These are phyloP conservation scores for Morpho helenor DNA, from an alignment of 2,888 invertebrate species.

Conservation along the genomic window DNA sequence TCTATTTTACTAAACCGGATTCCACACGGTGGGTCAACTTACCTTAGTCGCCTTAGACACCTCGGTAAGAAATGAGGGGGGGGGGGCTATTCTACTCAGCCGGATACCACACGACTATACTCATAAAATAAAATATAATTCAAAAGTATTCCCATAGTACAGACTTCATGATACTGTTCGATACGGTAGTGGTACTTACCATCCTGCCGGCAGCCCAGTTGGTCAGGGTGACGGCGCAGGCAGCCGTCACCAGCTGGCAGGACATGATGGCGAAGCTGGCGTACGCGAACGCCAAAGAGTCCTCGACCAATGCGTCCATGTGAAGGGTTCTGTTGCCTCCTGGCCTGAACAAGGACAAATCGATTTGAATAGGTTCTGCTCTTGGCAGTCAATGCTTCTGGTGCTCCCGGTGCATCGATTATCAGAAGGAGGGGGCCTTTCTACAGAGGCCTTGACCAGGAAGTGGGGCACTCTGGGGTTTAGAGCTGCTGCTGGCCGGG, in stretches of 20 bases:
- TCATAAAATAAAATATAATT: no score
- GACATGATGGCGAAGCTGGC: conserved; percentile 71
- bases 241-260: conserved; percentile 70
- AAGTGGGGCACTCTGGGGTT: no score
- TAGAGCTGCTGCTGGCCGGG: no score
- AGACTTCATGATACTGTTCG: no score
- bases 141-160: no score
- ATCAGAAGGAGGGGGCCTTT: neutral
- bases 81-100: no score
- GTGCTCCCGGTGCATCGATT: neutral
- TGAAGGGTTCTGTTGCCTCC: conserved; percentile 59
- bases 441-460: no score
- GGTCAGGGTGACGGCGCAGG: conserved; percentile 72
- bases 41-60: no score
- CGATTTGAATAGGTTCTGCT: neutral
- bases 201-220: conserved; percentile 76
- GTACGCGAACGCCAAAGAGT: conserved; percentile 72
- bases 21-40: no score
- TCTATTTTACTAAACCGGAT: no score
- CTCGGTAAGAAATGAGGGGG: no score
- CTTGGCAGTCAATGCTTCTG: neutral
- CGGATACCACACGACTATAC: no score
- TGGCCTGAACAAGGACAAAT: conserved; percentile 39
- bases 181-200: conserved; percentile 37
- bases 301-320: conserved; percentile 76